Base-by-base conservation (phyloP, 1,140 invertebrate genomes). In the Zaprionus capensis region DNA sequence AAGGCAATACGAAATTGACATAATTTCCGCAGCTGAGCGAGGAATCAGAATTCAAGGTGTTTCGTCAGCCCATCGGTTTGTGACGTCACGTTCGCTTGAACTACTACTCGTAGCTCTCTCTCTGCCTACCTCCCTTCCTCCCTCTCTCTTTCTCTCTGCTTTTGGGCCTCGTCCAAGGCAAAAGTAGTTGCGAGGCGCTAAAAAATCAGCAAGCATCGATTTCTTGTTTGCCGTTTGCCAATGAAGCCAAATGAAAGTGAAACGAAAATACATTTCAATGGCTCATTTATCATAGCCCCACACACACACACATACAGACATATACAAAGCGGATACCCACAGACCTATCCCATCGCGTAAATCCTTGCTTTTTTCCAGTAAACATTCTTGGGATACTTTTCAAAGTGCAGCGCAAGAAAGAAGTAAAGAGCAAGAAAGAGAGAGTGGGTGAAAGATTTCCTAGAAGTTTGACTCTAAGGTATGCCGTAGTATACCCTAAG, bases 241-340 rank as follows among this genome's bases (percentile, higher is more conserved):
- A 56, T 63, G 51, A 81, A 77, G 64, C 53, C 71, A 75, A 80
- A 81, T 81, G 79, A 81, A 81, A 81, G 79, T 81, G 80, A 81
- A 81, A 81, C 79, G 79, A 81, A 78, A 81, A 81, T 81, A 81
- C 77, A 81, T 81, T 80, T 80, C 80, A 81, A 82, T 73, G 80
- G 55, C 80, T 81, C 79, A 81, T 81, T 81, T 81, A 81, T 81
- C 80, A 81, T 80, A 71, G 78, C 55, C 66, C 36, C 41, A 46
- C 26, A 56, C 41, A 58, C 49, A 63, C 44, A 41, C 9, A 66
- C 17, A 61, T 38, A 61, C 20, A 26, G n/a, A 22, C 9, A 51
- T 4, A 24, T 12, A 51, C 20, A 24, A 7, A 20, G 20, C 46
- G 17, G 3, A 12, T 22, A 49, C 17, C 46, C 46, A 24, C 20